phyloP scores from a whole-genome alignment of 2,113 vertebrate genomes.

The Ploceus nigricollis region DNA sequence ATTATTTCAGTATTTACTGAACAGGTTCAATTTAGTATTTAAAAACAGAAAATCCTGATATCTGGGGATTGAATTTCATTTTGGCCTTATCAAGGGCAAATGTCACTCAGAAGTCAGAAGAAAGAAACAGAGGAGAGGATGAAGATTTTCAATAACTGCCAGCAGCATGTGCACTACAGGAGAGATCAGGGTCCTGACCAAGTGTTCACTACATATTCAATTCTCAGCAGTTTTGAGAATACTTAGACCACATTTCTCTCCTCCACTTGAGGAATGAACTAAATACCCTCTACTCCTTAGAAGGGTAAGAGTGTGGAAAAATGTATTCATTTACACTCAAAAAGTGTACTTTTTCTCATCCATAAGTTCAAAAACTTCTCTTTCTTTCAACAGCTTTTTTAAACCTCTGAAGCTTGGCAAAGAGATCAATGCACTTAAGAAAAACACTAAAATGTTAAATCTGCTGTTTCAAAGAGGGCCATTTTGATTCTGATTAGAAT shows the following conservation, averaged over 20 bases:
- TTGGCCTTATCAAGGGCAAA: neutral
- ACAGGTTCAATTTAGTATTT: neutral
- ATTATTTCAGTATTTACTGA: neutral
- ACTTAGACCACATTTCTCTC: neutral
- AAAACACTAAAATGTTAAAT: neutral
- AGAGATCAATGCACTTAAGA: neutral
- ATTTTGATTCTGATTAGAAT: neutral
- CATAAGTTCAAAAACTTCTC: neutral
- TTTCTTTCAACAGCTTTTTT: neutral
- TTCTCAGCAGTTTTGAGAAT: neutral
- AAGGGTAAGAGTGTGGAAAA: neutral
- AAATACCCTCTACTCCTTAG: neutral
- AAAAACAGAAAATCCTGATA: neutral
- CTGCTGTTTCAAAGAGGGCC: neutral
- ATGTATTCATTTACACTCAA: neutral
- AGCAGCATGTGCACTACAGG: neutral
- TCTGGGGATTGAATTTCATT: neutral
- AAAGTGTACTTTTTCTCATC: neutral
- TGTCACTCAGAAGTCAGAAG: neutral
- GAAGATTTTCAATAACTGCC: neutral
- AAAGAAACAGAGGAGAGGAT: neutral
- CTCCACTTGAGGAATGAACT: neutral
- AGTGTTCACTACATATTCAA: neutral
- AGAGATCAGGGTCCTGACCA: neutral
- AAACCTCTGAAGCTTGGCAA: neutral